These are phyloP conservation scores for Chloroceryle amazona DNA, from an alignment of 2,797 vertebrate species.

Conservation along the genomic window DNA sequence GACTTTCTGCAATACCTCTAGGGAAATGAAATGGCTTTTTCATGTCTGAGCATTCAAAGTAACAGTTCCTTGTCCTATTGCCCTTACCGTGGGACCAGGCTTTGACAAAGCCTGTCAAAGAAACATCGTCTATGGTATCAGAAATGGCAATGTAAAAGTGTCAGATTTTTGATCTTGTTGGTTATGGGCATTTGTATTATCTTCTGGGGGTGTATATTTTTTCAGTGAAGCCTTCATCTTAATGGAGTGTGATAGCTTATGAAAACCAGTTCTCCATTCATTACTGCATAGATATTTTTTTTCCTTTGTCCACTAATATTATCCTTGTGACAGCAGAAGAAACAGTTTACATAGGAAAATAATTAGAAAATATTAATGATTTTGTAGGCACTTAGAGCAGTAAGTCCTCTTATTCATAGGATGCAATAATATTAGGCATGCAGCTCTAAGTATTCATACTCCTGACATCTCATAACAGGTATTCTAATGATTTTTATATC, in stretches of 20 bases:
- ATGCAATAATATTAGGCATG: background rate
- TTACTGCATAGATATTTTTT: background rate
- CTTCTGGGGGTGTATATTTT: background rate
- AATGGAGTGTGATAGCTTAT: background rate
- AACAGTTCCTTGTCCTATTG: background rate
- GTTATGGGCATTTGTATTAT: background rate
- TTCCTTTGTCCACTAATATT: background rate
- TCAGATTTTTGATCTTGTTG: background rate
- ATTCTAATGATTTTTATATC: background rate
- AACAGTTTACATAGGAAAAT: background rate
- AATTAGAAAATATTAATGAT: background rate
- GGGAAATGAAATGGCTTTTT: conserved; percentile 47
- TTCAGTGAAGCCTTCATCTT: background rate
- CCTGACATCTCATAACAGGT: background rate
- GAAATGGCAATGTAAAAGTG: background rate
- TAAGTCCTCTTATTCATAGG: background rate
- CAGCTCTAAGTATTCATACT: background rate
- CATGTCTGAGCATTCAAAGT: conserved; percentile 43
- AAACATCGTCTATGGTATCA: background rate
- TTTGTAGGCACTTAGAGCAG: background rate
- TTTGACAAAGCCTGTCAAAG: conserved; percentile 11
- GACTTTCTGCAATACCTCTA: conserved; percentile 9
- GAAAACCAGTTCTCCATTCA: background rate
- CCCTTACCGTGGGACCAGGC: background rate
- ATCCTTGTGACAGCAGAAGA: background rate